phyloP scores from a whole-genome alignment of 1,140 invertebrate genomes.

The Drosophila lowei region DNA sequence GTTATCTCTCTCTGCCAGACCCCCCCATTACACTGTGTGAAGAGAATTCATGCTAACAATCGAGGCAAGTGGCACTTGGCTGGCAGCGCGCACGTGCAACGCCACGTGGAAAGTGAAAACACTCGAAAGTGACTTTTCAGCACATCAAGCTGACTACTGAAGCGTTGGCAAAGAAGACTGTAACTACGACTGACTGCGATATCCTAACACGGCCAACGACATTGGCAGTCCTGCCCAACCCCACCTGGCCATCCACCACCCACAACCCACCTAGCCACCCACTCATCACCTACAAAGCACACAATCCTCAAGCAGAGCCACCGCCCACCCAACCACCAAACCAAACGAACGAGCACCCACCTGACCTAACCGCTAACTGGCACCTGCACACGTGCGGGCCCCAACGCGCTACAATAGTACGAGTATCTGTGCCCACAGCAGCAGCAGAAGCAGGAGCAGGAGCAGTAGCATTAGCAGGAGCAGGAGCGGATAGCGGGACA shows the following conservation, averaged over 20 bases:
- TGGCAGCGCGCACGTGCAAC: constrained; percentile 71
- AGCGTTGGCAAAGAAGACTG: constrained; percentile 40
- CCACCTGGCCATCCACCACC: constrained; percentile 10
- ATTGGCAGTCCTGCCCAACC: constrained; percentile 12
- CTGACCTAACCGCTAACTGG: constrained; percentile 63
- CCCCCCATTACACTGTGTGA: constrained; percentile 19
- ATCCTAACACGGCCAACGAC: constrained; percentile 53
- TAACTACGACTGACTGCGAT: constrained; percentile 28
- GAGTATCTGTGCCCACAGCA: no score
- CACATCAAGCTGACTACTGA: constrained; percentile 59
- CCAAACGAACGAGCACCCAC: constrained; percentile 28
- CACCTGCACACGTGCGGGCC: constrained; percentile 50
- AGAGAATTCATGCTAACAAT: constrained; percentile 44
- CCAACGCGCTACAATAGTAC: constrained; percentile 23
- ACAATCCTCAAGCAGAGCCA: neutral
- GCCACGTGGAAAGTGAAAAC: constrained; percentile 67
- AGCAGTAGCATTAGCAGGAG: constrained; percentile 21
- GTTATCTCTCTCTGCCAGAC: constrained; percentile 13
- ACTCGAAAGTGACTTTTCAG: constrained; percentile 73
- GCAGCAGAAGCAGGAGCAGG: constrained; percentile 20
- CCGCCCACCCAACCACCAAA: neutral
- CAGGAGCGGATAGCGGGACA: constrained; percentile 54
- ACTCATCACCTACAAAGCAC: neutral
- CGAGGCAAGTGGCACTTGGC: constrained; percentile 64
- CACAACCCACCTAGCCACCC: neutral